Conservation (phyloP, 2,797 vertebrate species). For the Tadarida brasiliensis region DNA sequence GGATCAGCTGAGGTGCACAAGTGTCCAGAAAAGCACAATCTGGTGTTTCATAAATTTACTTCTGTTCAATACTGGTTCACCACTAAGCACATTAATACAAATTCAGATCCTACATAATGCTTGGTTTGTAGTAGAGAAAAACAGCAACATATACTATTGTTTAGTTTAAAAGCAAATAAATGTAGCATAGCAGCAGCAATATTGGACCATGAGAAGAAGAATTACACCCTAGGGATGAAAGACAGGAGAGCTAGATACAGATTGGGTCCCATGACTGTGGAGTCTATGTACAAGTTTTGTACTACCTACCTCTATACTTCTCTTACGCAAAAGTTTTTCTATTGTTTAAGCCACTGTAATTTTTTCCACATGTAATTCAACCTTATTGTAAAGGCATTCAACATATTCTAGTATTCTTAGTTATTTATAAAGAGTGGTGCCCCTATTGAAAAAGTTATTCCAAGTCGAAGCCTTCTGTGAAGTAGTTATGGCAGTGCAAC, state of each 20-base stretch:
- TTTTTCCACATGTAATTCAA: background rate
- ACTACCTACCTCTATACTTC: background rate
- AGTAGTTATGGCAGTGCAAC: background rate
- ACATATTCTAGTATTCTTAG: background rate
- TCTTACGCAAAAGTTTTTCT: background rate
- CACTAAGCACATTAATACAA: constrained; percentile 47
- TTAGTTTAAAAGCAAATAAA: constrained; percentile 37
- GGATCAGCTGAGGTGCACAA: constrained; percentile 2
- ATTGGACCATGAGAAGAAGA: background rate
- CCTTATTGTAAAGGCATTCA: background rate
- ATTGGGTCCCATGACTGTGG: background rate
- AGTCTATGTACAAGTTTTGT: background rate
- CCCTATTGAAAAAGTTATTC: background rate
- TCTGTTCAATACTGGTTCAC: constrained; percentile 53
- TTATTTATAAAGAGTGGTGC: background rate
- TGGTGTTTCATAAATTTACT: constrained; percentile 64
- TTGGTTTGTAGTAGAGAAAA: background rate
- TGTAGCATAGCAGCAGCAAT: background rate
- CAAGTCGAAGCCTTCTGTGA: background rate
- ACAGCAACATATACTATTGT: background rate
- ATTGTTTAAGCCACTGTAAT: background rate
- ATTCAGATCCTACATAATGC: background rate
- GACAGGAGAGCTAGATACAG: background rate
- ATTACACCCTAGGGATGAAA: background rate
- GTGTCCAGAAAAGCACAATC: constrained; percentile 56